A percentile compares a stretch with the other conserved stretches of the same genome.
These are phyloP conservation scores for Dusona sp. DNA, from an alignment of 2,888 invertebrate species.

Conservation along the genomic window DNA sequence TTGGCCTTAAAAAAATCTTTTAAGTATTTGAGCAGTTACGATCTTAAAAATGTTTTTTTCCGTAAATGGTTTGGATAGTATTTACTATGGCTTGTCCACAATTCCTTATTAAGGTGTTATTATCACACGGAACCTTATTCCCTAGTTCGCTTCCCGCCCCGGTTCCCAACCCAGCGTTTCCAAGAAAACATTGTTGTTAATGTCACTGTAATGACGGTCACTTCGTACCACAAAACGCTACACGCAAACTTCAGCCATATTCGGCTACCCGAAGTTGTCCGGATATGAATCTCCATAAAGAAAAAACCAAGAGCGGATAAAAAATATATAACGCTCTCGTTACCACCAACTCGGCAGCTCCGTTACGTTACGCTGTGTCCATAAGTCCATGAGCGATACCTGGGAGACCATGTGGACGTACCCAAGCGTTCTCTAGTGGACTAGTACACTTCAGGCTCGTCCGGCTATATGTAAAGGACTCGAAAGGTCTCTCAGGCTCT, in stretches of 20 bases:
- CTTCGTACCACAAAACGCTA: not conserved
- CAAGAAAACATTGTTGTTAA: not conserved
- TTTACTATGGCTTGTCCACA: not conserved
- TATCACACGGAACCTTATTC: not conserved
- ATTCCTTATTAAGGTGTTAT: not conserved
- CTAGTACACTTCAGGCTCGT: conserved; percentile 24
- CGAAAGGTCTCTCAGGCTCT: conserved; percentile 9
- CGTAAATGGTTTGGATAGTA: not conserved
- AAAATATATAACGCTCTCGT: too few relatives aligned
- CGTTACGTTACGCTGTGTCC: too few relatives aligned
- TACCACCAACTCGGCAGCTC: too few relatives aligned
- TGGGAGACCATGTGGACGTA: conserved; percentile 3
- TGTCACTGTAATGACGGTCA: not conserved
- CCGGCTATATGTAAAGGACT: not conserved
- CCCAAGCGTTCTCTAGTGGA: conserved; percentile 23
- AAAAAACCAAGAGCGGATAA: not conserved
- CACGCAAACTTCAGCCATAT: not conserved
- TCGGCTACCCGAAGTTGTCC: not conserved
- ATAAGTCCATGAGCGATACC: not conserved
- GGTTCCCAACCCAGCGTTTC: too few relatives aligned
- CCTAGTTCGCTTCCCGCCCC: not conserved
- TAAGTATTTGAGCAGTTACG: not conserved
- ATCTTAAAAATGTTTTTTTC: not conserved
- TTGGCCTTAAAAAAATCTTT: not conserved
- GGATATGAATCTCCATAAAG: not conserved